Base-by-base conservation (phyloP, 2,888 invertebrate genomes). In the Polia nebulosa region DNA sequence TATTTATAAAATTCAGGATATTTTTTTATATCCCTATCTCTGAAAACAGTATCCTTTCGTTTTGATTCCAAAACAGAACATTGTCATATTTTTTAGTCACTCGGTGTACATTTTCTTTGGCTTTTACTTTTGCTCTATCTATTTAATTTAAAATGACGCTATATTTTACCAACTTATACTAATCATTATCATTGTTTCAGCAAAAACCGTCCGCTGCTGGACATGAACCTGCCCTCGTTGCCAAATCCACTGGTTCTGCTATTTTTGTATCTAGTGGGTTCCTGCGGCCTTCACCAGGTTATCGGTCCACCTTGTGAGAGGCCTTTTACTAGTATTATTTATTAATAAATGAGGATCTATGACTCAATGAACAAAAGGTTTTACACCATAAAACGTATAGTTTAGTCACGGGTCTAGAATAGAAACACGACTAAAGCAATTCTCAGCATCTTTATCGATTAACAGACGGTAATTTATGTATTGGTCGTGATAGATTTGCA, bases 381-480 rank as follows among this genome's bases (percentile, higher is more conserved):
- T 36, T n/a, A 49, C 32, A 45, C 5, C 20, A 27, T 29, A 49
- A 39, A 4, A 22, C 1, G 4, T 32, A 22, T 41, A 32, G n/a
- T 29, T 36, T 39, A 13, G 34, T 53, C 44, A 58, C 34, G 36
- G 27, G 53, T 44, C 11, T 58, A 55, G 11, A 45, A 9, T n/a
- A 55, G 25, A 9, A 55, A 25, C 25, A 62, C 9, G 25, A 39
- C 9, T 49, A 39, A 45, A 41, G 34, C 32, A 13, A 32, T 47
- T 49, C 15, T 2, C 13, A 59, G 70, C 17, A 63, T 39, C 27
- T 62, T 56, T 69, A 76, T 44, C 34, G 5, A 17, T 3, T 56
- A 52, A n/a, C 29, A 36, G 36, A 41, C 17, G 8, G 20, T 75
- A 56, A 39, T 39, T 55, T 58, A 59, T 72, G 20, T 32, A 61